Evolutionary conservation across 2,888 invertebrate species (phyloP).

Genomic region (Drosophila phalerata): DNA sequence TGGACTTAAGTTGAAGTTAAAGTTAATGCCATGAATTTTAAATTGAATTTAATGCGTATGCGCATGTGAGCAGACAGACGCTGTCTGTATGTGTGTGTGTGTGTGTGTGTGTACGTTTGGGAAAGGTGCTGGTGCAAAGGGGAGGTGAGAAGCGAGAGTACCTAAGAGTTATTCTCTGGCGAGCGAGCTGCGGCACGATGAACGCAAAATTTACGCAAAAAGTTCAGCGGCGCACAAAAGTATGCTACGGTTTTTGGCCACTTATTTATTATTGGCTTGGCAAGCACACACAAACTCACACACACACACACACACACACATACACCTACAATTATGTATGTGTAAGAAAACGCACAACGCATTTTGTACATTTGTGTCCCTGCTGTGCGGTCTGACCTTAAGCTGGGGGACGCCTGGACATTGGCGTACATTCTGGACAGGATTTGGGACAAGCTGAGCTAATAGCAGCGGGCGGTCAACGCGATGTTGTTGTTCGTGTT

Average conservation of each 20-base stretch:
- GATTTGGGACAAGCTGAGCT: slow-evolving; percentile 58
- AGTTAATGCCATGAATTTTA: slow-evolving; percentile 81
- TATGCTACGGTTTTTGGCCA: slow-evolving; percentile 70
- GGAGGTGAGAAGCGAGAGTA: background rate
- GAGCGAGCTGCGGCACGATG: slow-evolving; percentile 26
- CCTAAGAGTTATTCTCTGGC: slow-evolving; percentile 37
- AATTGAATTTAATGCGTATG: slow-evolving; percentile 79
- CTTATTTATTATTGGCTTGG: slow-evolving; percentile 78
- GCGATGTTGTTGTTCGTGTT: slow-evolving; percentile 10
- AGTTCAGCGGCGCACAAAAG: slow-evolving; percentile 70
- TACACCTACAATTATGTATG: slow-evolving; percentile 5
- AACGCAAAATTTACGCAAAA: slow-evolving; percentile 70
- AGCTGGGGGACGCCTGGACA: slow-evolving; percentile 49
- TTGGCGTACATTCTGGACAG: slow-evolving; percentile 51
- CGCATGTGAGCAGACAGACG: slow-evolving; percentile 31
- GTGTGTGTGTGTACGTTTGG: background rate
- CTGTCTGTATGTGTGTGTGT: slow-evolving; percentile 5
- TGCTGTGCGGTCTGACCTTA: slow-evolving; percentile 62
- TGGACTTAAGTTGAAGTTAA: slow-evolving; percentile 79
- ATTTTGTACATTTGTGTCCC: slow-evolving; percentile 47
- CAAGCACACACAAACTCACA: slow-evolving; percentile 31
- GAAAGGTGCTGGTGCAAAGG: background rate
- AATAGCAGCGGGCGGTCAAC: slow-evolving; percentile 56
- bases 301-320: slow-evolving; percentile 10
- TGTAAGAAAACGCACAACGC: slow-evolving; percentile 17